Evolutionary conservation across 2,888 invertebrate genomes (phyloP), one percentile per base, ranked within the genome.

Genomic region (Biston betularia): DNA sequence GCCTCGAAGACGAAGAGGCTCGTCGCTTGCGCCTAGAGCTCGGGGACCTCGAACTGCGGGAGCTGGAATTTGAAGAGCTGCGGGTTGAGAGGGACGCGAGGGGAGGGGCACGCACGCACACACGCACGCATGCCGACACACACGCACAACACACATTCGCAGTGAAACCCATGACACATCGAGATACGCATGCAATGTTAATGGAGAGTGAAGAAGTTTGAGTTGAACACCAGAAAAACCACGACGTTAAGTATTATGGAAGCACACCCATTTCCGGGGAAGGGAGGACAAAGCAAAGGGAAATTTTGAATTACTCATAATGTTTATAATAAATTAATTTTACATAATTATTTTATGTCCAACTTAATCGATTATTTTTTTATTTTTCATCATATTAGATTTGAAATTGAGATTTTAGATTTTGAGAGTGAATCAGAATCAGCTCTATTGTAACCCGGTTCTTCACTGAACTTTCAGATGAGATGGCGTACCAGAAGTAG

Each of bases 51-150:
- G 92, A 89, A 80, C 92, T 89, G 83, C 94, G 93, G 75, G 94
- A 94, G 77, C 94, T 94, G 87, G 94, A 94, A 89, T 93, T 89
- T 85, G 95, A 95, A 88, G 94, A 93, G 91, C 93, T 93, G 89
- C 82, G 85, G 89, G 86, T 86, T 92, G 84, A 91, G 81, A 82
- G 84, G 87, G 86, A 84, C 82, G 83, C 75, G 82, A 82, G 82
- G 82, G 77, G 79, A 73, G 73, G 72, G 73, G 71, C 72, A 72
- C 73, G 62, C 24, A 24, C 24, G 6, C 70, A 63, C 68, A 61
- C 70, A 65, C 64, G 60, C 73, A 69, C 69, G 64, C 62, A 69
- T 45, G 65, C 72, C 64, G 53, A 73, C 73, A 65, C 64, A 55
- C 52, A 68, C 46, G n/a, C 48, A 48, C 15, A 35, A 48, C 59